phyloP scores from a whole-genome alignment of 2,113 vertebrate species.

The Solenodon paradoxus region DNA sequence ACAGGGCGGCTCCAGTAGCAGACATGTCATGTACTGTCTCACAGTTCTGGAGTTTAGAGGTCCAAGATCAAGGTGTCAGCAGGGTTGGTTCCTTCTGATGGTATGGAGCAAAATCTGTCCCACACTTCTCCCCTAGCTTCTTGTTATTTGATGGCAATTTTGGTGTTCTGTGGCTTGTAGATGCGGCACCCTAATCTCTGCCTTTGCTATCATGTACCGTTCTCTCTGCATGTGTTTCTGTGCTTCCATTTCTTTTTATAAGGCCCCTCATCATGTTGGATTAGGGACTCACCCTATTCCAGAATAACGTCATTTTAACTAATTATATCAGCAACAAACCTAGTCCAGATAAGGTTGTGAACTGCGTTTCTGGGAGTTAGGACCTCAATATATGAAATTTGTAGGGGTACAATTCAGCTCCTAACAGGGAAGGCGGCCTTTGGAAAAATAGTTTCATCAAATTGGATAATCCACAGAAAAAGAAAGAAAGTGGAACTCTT shows the following conservation, averaged over 20 bases:
- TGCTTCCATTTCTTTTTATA: neutral
- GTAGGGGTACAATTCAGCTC: neutral
- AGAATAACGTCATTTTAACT: neutral
- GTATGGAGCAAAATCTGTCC: neutral
- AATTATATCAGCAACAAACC: neutral
- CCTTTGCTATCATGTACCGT: neutral
- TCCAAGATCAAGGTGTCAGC: neutral
- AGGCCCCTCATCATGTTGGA: neutral
- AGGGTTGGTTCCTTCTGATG: neutral
- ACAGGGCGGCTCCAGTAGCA: neutral
- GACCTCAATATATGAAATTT: neutral
- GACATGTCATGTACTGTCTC: neutral
- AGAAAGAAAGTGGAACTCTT: neutral
- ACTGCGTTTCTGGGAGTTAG: neutral
- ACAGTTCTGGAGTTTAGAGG: neutral
- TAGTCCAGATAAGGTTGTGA: neutral
- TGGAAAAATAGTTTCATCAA: neutral
- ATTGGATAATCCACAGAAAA: neutral
- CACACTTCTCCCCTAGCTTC: neutral
- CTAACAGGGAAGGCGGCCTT: neutral
- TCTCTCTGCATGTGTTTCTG: neutral
- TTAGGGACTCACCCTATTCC: neutral
- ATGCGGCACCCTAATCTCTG: neutral
- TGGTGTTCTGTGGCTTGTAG: neutral
- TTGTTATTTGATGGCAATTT: neutral